A percentile compares a stretch with the other conserved stretches of the same genome.
Conservation (phyloP, 2,888 invertebrate species). For the Smittia aterrima region DNA sequence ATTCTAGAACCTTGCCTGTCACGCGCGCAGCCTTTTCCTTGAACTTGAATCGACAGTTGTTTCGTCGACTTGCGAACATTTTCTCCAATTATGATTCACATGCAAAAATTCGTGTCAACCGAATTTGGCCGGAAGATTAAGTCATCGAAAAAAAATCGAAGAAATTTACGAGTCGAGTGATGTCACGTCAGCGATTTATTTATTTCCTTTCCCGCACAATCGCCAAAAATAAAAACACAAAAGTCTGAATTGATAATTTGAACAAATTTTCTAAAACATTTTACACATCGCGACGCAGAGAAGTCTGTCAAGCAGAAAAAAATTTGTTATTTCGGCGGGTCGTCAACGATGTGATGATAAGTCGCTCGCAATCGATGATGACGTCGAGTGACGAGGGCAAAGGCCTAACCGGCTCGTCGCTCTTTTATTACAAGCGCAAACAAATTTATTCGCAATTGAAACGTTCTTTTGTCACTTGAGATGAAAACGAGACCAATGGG, state of each 20-base stretch:
- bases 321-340: background rate
- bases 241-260: background rate
- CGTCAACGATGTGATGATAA: background rate
- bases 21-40: too few species aligned
- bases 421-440: background rate
- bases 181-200: background rate
- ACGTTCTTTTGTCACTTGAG: background rate
- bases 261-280: background rate
- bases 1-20: too few species aligned
- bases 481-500: background rate
- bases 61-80: background rate
- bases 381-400: background rate
- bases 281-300: background rate
- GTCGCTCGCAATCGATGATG: background rate
- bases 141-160: background rate
- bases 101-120: background rate
- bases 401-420: background rate
- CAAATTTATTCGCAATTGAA: conserved; percentile 8
- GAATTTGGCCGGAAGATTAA: background rate
- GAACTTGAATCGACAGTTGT: background rate
- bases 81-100: background rate
- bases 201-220: background rate
- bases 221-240: background rate
- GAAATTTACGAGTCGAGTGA: background rate
- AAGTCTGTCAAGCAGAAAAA: background rate